Evolutionary conservation across 2,797 vertebrate genomes (phyloP), one percentile per base, ranked within the genome.

Genomic region (Fundulus diaphanus): DNA sequence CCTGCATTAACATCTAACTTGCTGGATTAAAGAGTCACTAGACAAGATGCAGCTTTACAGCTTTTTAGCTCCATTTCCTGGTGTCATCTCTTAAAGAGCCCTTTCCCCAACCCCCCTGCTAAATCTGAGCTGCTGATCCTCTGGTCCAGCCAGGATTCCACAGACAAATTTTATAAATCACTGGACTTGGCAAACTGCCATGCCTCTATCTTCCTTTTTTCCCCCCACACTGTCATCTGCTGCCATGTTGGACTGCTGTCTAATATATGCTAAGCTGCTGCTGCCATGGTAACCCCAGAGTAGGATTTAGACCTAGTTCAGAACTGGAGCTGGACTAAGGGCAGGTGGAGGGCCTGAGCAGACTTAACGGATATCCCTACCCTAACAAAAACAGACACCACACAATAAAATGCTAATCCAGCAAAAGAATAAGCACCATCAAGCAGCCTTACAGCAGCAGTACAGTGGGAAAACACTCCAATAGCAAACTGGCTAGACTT

Each of bases 191-290:
- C 61, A 24, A 48, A 79, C 73, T 1, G 1, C 66, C n/a, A 68
- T 52, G 42, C 37, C 57, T 68, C 59, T 79, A 69, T 29, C 2
- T 33, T 31, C 46, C 37, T 12, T 66, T 40, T 20, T 65, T 54
- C 51, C 27, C 3, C 20, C 22, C 52, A 66, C 37, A 74, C 40
- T 46, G 74, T 68, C 73, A 71, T 79, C 80, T 59, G 72, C 81
- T 86, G 87, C 88, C 88, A 93, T 76, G 81, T 89, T 90, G 88
- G 90, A 87, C 90, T 56, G 81, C 91, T 90, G 86, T 94, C 90
- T 95, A 94, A 95, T 95, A 87, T 95, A 96, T 95, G 94, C 95
- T 94, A 94, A 95, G 89, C 93, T 92, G 82, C 90, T 90, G 94
- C 94, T 95, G 92, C 94, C 93, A 96, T 95, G 94, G 94, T 92